Evolutionary conservation across 2,113 vertebrate species (phyloP), one percentile per base, ranked within the genome.

Genomic region (Ammodramus savannarum): DNA sequence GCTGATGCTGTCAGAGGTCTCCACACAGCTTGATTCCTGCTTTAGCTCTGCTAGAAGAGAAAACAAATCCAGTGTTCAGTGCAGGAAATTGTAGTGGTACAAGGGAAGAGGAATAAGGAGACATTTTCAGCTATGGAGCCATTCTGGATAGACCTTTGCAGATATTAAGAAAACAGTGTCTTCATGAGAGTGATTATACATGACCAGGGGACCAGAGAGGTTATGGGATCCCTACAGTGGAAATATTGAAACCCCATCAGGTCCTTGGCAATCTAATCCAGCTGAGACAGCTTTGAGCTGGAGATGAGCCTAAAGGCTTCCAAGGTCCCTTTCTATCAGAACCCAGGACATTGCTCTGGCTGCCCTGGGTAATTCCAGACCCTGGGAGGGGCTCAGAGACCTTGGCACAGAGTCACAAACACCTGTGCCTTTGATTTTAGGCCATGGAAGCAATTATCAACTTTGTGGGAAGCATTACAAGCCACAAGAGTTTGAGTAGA

Each of bases 171-270:
- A 49, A 92, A 21, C 11, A 32, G 4, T 51, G 87, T 25, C 3
- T 15, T 59, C 38, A 6, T 52, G 19, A 41, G 16, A 65, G 26
- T 57, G 55, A 39, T 80, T 10, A 34, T 34, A 32, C 15, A 46
- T 0, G 0, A 62, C 13, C 34, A 63, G 26, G n/a, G 72, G 7
- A 36, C 6, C 29, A 41, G 51, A 77, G 58, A 77, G 34, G 16
- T 72, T 88, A 16, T 54, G 38, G n/a, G 58, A 27, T 80, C 22
- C 79, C 49, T 57, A 0, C 31, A 39, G 25, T 43, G 49, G 46
- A 67, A 31, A 18, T 51, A 21, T 0, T 62, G 71, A 49, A 73
- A 32, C 22, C 13, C 46, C 38, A 32, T 22, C 21, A 43, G 13
- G 11, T 29, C 58, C 44, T 66, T 38, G 39, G 13, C 59, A 77